A percentile compares a stretch with the other conserved stretches of the same genome.
Evolutionary conservation across 2,113 vertebrate genomes (phyloP).

Genomic region (Embiotoca jacksoni): DNA sequence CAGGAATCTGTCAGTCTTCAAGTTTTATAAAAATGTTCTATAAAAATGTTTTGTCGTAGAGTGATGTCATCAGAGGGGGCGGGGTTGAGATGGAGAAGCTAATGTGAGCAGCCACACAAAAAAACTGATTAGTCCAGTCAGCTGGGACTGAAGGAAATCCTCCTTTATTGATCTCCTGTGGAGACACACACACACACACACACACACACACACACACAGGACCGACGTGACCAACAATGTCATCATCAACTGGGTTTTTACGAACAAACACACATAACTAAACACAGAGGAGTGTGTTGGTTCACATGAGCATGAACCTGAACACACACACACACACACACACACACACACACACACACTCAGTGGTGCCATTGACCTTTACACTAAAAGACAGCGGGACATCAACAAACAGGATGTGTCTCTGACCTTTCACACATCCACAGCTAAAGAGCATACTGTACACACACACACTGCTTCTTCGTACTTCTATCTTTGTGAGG

Average conservation of each 20-base stretch:
- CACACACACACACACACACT: constrained; percentile 15
- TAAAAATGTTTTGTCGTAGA: too few relatives aligned
- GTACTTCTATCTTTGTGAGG: too few relatives aligned
- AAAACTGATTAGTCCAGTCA: background rate
- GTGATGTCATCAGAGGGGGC: too few relatives aligned
- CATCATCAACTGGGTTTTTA: background rate
- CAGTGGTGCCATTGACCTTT: constrained; percentile 67
- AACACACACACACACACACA: constrained; percentile 14
- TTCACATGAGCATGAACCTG: too few relatives aligned
- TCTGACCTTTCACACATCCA: constrained; percentile 79
- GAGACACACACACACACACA: constrained; percentile 11
- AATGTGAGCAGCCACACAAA: too few relatives aligned
- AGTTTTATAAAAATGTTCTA: too few relatives aligned
- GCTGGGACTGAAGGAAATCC: constrained; percentile 49
- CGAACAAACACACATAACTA: too few relatives aligned
- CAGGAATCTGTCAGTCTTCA: too few relatives aligned
- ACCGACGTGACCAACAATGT: background rate
- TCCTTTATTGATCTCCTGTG: constrained; percentile 36
- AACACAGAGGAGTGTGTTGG: too few relatives aligned
- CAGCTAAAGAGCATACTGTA: constrained; percentile 43
- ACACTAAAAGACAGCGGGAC: constrained; percentile 64
- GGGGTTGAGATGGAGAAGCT: too few relatives aligned
- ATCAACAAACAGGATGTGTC: constrained; percentile 77
- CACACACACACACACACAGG: background rate
- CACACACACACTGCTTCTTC: background rate